Evolutionary conservation across 2,113 vertebrate genomes (phyloP), one percentile per base, ranked within the genome.

Genomic region (Bubo blakistoni): DNA sequence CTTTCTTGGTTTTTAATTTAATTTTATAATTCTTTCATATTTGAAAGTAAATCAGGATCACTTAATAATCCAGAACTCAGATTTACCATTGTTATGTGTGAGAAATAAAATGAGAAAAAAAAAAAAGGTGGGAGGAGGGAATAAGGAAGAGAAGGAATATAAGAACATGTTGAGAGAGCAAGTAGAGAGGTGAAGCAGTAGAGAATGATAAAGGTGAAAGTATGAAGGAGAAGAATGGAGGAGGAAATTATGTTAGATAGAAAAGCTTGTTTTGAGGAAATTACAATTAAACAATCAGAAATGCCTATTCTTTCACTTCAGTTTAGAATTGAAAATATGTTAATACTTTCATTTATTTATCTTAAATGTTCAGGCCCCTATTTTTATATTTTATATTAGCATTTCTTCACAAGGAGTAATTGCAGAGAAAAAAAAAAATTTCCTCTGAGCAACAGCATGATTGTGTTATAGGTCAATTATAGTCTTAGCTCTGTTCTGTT

Each of bases 41-140:
- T 51, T 93, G 49, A 51, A 85, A 61, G 13, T 30, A 42, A 54
- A 29, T 51, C 25, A 85, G 29, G 13, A 36, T 61, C 54, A 34
- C 10, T 65, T 63, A 51, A 78, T 67, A 19, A 17, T 12, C 11
- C 8, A 13, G 38, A 67, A 58, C 5, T 66, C 10, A 36, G 16
- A 40, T n/a, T 65, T 36, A 42, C 0, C 20, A 24, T 34, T 66
- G 17, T 1, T 77, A 36, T 13, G 3, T 52, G 4, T 32, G 5
- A 85, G 40, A 74, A 79, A 71, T 51, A 74, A 58, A 16, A 63
- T 2, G 8, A 14, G 2, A 3, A 61, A 84, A 67, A 34, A 24
- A 17, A 21, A 34, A 18, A 27, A 63, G 0, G 3, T 5, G 4
- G 5, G 5, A 9, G 10, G 30, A 65, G 10, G 7, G 5, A 74